Evolutionary conservation across 2,113 vertebrate species (phyloP).

Genomic region (Chelonoidis abingdonii): DNA sequence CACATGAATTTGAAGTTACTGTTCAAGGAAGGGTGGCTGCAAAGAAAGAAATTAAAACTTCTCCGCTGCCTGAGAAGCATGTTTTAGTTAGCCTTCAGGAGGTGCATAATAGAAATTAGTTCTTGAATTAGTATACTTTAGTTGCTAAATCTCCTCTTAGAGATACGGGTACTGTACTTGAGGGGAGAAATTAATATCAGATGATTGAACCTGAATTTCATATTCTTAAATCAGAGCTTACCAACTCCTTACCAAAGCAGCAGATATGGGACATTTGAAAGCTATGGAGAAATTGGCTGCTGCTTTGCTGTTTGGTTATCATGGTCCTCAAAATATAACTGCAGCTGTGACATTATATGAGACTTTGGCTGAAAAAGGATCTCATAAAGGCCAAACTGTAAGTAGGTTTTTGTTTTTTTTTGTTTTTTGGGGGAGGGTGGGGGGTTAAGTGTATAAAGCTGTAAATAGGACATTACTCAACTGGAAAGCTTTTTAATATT

Average conservation of each 20-base stretch:
- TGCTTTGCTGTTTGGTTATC: slow-evolving; percentile 74
- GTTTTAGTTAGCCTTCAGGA: background rate
- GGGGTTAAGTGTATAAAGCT: slow-evolving; percentile 1
- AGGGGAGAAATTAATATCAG: background rate
- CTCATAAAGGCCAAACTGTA: slow-evolving; percentile 73
- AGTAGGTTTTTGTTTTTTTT: slow-evolving; percentile 26
- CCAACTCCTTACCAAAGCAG: slow-evolving; percentile 68
- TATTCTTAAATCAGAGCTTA: slow-evolving; percentile 72
- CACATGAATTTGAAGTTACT: background rate
- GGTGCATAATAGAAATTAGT: background rate
- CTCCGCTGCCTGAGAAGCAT: background rate
- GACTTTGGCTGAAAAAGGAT: slow-evolving; percentile 73
- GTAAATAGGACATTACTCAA: background rate
- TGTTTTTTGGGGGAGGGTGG: no score
- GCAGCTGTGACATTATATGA: slow-evolving; percentile 71
- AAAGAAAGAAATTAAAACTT: background rate
- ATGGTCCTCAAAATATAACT: slow-evolving; percentile 69
- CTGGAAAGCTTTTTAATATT: background rate
- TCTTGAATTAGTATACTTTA: background rate
- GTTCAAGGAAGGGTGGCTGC: background rate
- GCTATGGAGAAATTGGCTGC: slow-evolving; percentile 75
- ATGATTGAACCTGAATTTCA: slow-evolving; percentile 37
- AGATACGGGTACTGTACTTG: background rate
- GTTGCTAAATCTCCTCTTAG: background rate
- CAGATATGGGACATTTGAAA: slow-evolving; percentile 70